Evolutionary conservation across 1,140 invertebrate species (phyloP), one percentile per base, ranked within the genome.

Genomic region (Triops longicaudatus): DNA sequence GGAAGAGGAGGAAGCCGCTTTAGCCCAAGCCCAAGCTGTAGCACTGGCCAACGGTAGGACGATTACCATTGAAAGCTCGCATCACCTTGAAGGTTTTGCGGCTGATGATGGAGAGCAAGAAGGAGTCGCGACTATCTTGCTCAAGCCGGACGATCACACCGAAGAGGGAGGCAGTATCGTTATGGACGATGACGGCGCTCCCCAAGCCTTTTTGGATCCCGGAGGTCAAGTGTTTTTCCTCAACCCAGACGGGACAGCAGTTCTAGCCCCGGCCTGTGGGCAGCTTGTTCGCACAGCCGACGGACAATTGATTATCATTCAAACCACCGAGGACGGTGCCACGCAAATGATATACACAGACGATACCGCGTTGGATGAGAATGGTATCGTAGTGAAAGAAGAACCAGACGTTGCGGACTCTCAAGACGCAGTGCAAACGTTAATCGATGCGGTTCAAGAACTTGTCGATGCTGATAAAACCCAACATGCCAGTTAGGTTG

Each of bases 391-490:
- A n/a, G 76, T 77, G 28, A 73, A 77, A 31, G 50, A 26, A n/a
- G 72, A 77, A 77, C 76, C 76, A 0, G 72, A 75, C 7, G 74
- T 43, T 6, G 74, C 26, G 37, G 74, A 71, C 1, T 77, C 76
- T 22, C 76, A 77, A 31, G 76, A 77, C 73, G 76, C 76, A 26
- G 76, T 77, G 41, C 76, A 77, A 42, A 77, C 76, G n/a, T 28
- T 77, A 26, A 77, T 77, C 26, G 76, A 77, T 41, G 76, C 76
- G 17, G 76, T 77, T 17, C 76, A 77, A 44, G 76, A 77, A 43
- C 28, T 77, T 26, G 73, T 77, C 26, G 76, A 77, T 73, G 74
- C 42, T 63, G 63, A 75, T 28, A 75, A 75, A 75, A 43, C 43
- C 28, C 42, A 43, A 75, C 14, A 28, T 7, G 42, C 31, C 43